Conservation (phyloP, 2,888 invertebrate genomes). For the Carpatolechia fugitivella region DNA sequence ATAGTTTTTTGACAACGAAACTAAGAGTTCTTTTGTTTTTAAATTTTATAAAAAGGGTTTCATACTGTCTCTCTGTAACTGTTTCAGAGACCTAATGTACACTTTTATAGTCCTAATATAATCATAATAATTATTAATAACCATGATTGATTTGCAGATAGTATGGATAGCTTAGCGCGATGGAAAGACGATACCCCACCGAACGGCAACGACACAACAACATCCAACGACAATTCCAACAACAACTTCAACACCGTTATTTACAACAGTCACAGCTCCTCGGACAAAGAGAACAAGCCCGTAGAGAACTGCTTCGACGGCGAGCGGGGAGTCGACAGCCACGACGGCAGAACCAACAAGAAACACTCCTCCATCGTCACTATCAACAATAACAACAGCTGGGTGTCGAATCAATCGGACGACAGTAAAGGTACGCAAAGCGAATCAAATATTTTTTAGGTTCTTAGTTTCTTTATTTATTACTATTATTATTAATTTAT, state of each 20-base stretch:
- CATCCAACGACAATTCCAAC: constrained; percentile 57
- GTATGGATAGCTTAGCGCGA: constrained; percentile 75
- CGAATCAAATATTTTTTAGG: too few species aligned
- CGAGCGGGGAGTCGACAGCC: constrained; percentile 50
- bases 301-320: constrained; percentile 39
- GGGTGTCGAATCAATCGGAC: constrained; percentile 74
- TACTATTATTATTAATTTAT: too few species aligned
- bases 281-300: constrained; percentile 64
- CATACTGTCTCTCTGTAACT: too few species aligned
- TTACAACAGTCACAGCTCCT: constrained; percentile 50
- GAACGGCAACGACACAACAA: constrained; percentile 70
- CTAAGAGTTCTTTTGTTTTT: too few species aligned
- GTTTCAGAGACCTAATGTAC: too few species aligned
- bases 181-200: constrained; percentile 78
- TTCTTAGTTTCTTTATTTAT: too few species aligned
- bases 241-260: constrained; percentile 71
- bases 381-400: constrained; percentile 72
- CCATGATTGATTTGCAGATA: constrained; percentile 51
- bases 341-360: constrained; percentile 53
- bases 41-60: too few species aligned
- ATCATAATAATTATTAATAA: neutral
- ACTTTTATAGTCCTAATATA: too few species aligned
- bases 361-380: constrained; percentile 73
- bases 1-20: too few species aligned
- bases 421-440: constrained; percentile 76